A percentile compares a stretch with the other conserved stretches of the same genome.
Evolutionary conservation across 2,888 invertebrate species (phyloP).

Genomic region (Neoitamus cyanurus): DNA sequence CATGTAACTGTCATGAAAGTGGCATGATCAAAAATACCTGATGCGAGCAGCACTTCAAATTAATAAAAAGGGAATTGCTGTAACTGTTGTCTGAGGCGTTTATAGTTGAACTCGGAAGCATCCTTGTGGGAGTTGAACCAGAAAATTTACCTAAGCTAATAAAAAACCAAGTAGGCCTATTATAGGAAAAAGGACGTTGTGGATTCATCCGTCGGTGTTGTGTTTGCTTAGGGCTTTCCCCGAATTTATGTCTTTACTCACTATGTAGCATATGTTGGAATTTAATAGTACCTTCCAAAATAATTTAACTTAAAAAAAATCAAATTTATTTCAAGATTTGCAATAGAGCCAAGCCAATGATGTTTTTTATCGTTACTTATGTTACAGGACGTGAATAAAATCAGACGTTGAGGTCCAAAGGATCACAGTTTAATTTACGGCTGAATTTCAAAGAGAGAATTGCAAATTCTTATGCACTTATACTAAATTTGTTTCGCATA

Average conservation of each 20-base stretch:
- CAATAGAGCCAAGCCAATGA: background rate
- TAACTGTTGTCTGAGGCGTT: background rate
- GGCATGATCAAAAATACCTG: background rate
- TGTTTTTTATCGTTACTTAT: too few species aligned
- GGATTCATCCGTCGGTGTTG: too few species aligned
- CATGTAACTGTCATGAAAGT: slow-evolving; percentile 5
- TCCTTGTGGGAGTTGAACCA: too few species aligned
- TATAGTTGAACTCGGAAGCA: background rate
- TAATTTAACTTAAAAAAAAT: too few species aligned
- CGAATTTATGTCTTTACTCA: too few species aligned
- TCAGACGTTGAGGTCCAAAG: background rate
- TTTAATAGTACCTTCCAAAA: too few species aligned
- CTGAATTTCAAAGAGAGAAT: background rate
- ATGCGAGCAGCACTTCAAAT: background rate
- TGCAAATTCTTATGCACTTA: background rate
- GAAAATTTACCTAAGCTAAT: too few species aligned
- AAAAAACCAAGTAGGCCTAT: too few species aligned
- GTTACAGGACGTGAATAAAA: background rate
- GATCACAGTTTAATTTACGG: background rate
- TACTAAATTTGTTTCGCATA: background rate
- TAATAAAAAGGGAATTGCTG: background rate
- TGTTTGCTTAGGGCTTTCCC: too few species aligned
- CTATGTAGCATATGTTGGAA: too few species aligned
- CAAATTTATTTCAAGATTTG: background rate
- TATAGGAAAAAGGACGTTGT: too few species aligned